Percentiles rank a stretch among this genome's conserved stretches.
Conservation (phyloP, 2,113 vertebrate species). For the Riparia riparia region DNA sequence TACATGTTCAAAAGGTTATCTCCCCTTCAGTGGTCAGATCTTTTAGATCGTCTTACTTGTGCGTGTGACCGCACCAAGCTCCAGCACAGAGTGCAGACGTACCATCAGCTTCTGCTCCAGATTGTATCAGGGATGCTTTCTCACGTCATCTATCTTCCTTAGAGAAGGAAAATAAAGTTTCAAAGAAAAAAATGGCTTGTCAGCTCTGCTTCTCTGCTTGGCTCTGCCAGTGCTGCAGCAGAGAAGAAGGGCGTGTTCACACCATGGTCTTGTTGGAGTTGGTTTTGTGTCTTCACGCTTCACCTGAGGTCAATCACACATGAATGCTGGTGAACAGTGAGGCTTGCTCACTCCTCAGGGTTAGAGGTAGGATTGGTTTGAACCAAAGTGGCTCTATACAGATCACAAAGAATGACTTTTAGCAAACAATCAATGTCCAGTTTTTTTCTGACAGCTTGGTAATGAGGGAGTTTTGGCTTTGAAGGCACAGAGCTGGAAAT, state of each 20-base stretch:
- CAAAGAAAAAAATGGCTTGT: not conserved
- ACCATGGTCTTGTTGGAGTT: not conserved
- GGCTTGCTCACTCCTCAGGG: not conserved
- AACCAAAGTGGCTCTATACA: not conserved
- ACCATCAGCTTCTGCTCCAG: not conserved
- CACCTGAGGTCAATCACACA: not conserved
- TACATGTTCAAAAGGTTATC: not conserved
- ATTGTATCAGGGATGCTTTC: rapidly evolving
- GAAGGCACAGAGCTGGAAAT: not conserved
- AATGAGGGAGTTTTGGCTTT: not conserved
- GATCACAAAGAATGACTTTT: not conserved
- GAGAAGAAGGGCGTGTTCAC: not conserved
- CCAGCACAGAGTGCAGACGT: not conserved
- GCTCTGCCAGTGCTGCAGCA: not conserved
- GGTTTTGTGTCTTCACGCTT: not conserved
- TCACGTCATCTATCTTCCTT: not conserved
- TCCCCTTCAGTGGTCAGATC: not conserved
- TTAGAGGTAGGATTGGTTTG: not conserved
- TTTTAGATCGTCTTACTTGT: not conserved
- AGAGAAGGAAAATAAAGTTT: not conserved
- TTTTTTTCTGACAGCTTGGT: not conserved
- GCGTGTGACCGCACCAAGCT: not conserved
- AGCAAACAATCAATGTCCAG: not conserved
- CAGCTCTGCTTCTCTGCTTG: not conserved
- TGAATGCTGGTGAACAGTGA: not conserved